Base-by-base conservation (phyloP, 2,888 invertebrate species). In the Stomorhina lunata region DNA sequence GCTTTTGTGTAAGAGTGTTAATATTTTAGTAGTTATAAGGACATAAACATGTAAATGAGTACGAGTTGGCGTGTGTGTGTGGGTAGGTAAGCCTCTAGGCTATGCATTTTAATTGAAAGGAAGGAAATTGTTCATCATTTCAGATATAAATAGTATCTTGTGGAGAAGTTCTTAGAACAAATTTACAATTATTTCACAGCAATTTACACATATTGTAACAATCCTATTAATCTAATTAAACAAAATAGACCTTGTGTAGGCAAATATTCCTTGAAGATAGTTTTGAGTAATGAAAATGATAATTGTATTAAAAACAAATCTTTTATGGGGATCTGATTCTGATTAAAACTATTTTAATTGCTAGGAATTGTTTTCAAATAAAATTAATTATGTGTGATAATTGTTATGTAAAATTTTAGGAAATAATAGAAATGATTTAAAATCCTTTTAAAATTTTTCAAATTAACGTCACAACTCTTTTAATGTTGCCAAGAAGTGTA, bases 141-240 rank as follows among this genome's bases (percentile, higher is more conserved):
- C 22, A 22, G 1, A 17, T 9, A 12, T n/a, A n/a, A n/a, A n/a
- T n/a, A n/a, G n/a, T n/a, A n/a, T n/a, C n/a, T n/a, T n/a, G n/a
- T n/a, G n/a, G n/a, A n/a, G n/a, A n/a, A n/a, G n/a, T n/a, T n/a
- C n/a, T n/a, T n/a, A n/a, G n/a, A n/a, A 22, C 17, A 12, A 72
- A 7, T 27, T 61, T 15, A 43, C 17, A 72, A 4, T 27, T 17
- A 29, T 48, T 20, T 37, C 48, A 34, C n/a, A 59, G 4, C 15
- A 45, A 32, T 45, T 57, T 32, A 32, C n/a, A n/a, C n/a, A n/a
- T n/a, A 27, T 20, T 4, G 0, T 61, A 17, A 22, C 10, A 48
- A 50, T 40, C 12, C 34, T 72, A 25, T 61, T 37, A 72, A 72
- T 72, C 20, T 20, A 27, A 73, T 50, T 27, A 61, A 61, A 40